A percentile compares a stretch with the other conserved stretches of the same genome.
Conservation (phyloP, 2,888 invertebrate genomes). For the Mesochorus sp. region DNA sequence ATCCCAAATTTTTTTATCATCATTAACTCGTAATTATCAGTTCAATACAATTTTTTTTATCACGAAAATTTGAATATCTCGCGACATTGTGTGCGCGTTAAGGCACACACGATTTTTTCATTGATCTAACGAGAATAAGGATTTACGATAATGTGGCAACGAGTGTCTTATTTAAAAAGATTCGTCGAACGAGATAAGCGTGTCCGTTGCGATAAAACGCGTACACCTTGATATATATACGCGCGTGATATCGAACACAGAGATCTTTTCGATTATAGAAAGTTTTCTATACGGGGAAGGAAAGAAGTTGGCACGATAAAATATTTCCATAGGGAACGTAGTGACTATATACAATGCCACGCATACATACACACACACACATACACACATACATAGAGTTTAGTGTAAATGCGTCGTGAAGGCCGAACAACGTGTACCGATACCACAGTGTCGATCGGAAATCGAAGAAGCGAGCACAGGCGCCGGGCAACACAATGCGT, state of each 20-base stretch:
- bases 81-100: neutral
- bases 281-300: constrained; percentile 25
- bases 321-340: neutral
- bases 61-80: neutral
- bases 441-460: constrained; percentile 47
- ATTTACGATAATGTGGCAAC: constrained; percentile 52
- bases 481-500: constrained; percentile 63
- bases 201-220: constrained; percentile 18
- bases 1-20: neutral
- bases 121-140: constrained; percentile 21
- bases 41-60: constrained; percentile 17
- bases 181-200: constrained; percentile 51
- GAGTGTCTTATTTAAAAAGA: constrained; percentile 44
- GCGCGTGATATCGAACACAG: constrained; percentile 46
- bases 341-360: constrained; percentile 17
- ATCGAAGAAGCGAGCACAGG: constrained; percentile 57
- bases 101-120: neutral
- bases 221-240: too few relatives aligned
- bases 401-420: constrained; percentile 30
- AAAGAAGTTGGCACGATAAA: constrained; percentile 32
- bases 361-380: too few relatives aligned
- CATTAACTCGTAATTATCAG: constrained; percentile 4
- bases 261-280: constrained; percentile 55
- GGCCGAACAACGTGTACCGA: neutral
- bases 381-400: too few relatives aligned